Base-by-base conservation (phyloP, 2,888 invertebrate genomes). In the Polietes domitor region DNA sequence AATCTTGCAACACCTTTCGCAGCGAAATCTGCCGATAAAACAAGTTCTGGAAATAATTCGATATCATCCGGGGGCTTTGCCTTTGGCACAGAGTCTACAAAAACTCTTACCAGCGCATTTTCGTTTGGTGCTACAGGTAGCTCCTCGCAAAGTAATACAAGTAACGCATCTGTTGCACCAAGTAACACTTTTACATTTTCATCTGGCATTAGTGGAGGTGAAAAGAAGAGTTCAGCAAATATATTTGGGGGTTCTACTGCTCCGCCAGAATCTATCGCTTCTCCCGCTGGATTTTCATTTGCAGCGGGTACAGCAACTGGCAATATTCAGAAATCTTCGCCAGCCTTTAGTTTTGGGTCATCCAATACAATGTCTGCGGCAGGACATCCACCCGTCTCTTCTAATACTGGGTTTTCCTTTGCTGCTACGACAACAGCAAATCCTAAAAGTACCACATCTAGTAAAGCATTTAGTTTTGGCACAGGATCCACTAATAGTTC, bases 401-500 rank as follows among this genome's bases (percentile, higher is more conserved):
- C 61, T 79, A 4, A 86, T 80, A 70, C 77, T 81, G 78, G 80
- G 0, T 90, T 89, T 77, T 32, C 87, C n/a, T 90, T 90, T 70
- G 87, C 88, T 0, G 79, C 79, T 28, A 43, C 83, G 2, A 47
- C 72, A 63, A 32, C 77, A 28, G 17, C 71, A 28, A 84, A 82
- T 55, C 55, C 58, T 58, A 83, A 50, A 15, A 65, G 61, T n/a
- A 26, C 32, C 21, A 78, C 85, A 50, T 80, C 65, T 4, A 75
- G 83, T 6, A 89, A 88, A 53, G 85, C 88, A 2, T 89, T 89
- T 71, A 78, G 85, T 12, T 89, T 89, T 74, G 88, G 88, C 10
- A 65, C 73, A 43, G 10, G 74, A 0, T 1, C 0, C 2, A 0
- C 43, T 10, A 41, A 41, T 9, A 41, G 21, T 2, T 19, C 41